These are phyloP conservation scores for Arctopsyche grandis DNA, from an alignment of 1,140 invertebrate genomes.

Conservation along the genomic window DNA sequence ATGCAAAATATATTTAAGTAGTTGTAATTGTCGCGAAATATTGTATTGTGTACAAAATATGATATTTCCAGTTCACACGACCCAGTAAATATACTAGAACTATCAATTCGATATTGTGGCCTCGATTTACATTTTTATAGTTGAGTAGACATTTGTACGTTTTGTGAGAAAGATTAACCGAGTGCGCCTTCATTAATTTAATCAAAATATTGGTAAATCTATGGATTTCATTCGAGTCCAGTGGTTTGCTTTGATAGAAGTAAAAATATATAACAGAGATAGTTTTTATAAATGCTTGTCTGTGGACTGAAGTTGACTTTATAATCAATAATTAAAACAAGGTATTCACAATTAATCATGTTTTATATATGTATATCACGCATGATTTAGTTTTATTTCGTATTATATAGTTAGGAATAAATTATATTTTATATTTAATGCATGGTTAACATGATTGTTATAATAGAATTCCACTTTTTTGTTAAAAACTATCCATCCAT, in stretches of 20 bases:
- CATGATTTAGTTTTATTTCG: slow-evolving; percentile 22
- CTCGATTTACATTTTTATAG: slow-evolving; percentile 16
- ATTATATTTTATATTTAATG: slow-evolving; percentile 23
- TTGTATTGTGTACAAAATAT: background rate
- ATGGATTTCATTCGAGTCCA: background rate
- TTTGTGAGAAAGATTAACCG: background rate
- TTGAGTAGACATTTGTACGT: background rate
- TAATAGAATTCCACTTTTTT: slow-evolving; percentile 20
- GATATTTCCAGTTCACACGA: slow-evolving; percentile 5
- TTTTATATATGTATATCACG: background rate
- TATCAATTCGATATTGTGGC: slow-evolving; percentile 21
- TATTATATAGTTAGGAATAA: slow-evolving; percentile 21
- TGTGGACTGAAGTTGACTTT: background rate
- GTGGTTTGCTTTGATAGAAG: background rate
- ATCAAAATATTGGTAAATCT: background rate
- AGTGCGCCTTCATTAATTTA: slow-evolving; percentile 11
- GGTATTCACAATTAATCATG: slow-evolving; percentile 29
- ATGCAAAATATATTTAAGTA: background rate
- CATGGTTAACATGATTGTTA: slow-evolving; percentile 15
- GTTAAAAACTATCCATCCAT: slow-evolving; percentile 29
- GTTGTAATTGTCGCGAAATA: background rate
- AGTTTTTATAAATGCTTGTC: slow-evolving; percentile 4
- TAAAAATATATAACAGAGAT: background rate
- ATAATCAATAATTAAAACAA: slow-evolving; percentile 16
- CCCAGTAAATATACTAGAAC: background rate